Conservation (phyloP, 2,888 invertebrate species). For the Sylvicola fuscatus region DNA sequence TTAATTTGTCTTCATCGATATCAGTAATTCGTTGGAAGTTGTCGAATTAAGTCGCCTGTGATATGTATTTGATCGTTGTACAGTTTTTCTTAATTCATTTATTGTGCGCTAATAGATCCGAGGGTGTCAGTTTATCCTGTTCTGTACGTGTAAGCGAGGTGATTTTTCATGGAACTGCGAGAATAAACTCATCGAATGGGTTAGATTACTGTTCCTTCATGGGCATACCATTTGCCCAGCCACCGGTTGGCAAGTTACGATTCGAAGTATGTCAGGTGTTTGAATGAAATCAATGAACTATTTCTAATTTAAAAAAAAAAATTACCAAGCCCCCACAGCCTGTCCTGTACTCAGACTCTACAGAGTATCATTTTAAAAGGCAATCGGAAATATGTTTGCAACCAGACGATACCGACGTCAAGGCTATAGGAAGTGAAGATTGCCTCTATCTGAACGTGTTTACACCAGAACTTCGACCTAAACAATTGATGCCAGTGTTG, state of each 20-base stretch:
- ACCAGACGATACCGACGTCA: neutral
- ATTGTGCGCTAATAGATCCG: no score
- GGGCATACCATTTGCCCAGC: constrained; percentile 1
- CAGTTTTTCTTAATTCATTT: no score
- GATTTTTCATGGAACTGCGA: no score
- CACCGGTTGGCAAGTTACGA: neutral
- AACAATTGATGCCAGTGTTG: constrained; percentile 16
- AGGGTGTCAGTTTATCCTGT: no score
- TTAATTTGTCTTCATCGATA: no score
- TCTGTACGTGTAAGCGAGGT: no score
- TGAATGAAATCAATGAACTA: no score
- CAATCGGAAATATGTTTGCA: neutral
- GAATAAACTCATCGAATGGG: neutral
- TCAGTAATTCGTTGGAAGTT: no score
- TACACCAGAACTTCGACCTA: neutral
- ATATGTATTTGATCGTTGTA: no score
- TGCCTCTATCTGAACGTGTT: constrained; percentile 5
- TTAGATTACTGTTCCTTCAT: neutral
- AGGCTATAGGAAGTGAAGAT: constrained; percentile 3
- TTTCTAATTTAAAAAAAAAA: no score
- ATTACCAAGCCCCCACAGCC: neutral
- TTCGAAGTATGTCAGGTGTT: constrained; percentile 1
- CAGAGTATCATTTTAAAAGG: neutral
- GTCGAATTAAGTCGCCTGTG: no score
- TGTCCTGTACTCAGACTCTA: neutral